These are phyloP conservation scores for Lutraria lutraria DNA, from an alignment of 2,888 invertebrate species.

Conservation along the genomic window DNA sequence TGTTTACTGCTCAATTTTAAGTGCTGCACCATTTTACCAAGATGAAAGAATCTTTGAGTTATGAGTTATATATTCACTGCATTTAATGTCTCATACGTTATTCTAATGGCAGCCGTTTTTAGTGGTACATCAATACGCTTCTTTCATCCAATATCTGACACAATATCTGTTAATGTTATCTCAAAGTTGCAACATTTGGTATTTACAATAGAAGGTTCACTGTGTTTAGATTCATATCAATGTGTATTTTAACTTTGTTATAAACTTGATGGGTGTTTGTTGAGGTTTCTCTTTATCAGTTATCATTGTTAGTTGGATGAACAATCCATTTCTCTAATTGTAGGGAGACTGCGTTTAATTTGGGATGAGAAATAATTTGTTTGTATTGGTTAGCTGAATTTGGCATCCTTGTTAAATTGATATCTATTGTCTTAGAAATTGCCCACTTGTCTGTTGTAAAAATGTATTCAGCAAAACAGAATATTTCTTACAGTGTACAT, in stretches of 20 bases:
- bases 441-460: too few species aligned
- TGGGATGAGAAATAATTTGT: background rate
- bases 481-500: too few species aligned
- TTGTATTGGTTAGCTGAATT: background rate
- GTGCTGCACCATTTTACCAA: too few species aligned
- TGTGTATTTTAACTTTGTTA: background rate
- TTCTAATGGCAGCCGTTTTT: too few species aligned
- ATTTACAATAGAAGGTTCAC: background rate
- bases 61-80: too few species aligned
- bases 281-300: background rate
- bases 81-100: too few species aligned
- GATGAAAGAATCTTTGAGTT: too few species aligned
- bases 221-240: background rate
- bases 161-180: background rate
- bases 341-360: background rate
- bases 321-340: background rate
- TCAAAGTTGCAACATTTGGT: conserved; percentile 8
- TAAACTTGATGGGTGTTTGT: background rate
- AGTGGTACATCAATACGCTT: too few species aligned
- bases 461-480: too few species aligned
- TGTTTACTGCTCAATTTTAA: too few species aligned
- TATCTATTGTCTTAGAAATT: too few species aligned
- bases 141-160: background rate
- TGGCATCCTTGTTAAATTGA: background rate
- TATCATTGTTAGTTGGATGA: background rate